Evolutionary conservation across 2,888 invertebrate species (phyloP).

Genomic region (Conomelus anceps): DNA sequence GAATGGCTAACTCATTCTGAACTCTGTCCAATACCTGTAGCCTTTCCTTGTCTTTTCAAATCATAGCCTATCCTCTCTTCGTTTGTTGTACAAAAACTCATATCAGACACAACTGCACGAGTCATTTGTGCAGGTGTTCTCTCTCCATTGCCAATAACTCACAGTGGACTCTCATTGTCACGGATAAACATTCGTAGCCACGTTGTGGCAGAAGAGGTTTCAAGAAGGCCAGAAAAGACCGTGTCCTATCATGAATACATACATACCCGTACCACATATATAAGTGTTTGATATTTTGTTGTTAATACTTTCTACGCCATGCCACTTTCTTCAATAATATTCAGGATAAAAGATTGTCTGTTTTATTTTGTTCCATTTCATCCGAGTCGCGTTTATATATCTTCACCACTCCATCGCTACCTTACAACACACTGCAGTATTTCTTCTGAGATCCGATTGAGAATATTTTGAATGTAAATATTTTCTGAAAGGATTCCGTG

Average conservation of each 20-base stretch:
- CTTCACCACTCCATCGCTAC: not conserved
- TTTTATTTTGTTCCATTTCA: not conserved
- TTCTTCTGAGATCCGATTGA: not conserved
- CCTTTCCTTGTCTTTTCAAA: not conserved
- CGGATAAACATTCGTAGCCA: not conserved
- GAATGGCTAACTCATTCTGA: not conserved
- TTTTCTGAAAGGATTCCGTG: not conserved
- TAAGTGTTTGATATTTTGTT: not conserved
- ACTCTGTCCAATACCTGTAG: not conserved
- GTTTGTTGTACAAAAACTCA: not conserved
- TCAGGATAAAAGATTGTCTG: not conserved
- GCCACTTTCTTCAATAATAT: not conserved
- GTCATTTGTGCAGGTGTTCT: not conserved
- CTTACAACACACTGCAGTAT: not conserved
- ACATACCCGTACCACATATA: not conserved
- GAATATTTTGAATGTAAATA: not conserved
- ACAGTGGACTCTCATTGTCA: not conserved
- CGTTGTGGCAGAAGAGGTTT: not conserved
- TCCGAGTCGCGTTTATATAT: too few relatives aligned
- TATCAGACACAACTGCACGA: too few relatives aligned
- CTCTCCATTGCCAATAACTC: not conserved
- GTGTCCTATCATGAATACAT: not conserved
- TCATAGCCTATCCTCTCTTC: not conserved
- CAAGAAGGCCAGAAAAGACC: not conserved
- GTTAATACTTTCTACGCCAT: not conserved